Conservation (phyloP, 2,888 invertebrate species). For the Anodontia alba region DNA sequence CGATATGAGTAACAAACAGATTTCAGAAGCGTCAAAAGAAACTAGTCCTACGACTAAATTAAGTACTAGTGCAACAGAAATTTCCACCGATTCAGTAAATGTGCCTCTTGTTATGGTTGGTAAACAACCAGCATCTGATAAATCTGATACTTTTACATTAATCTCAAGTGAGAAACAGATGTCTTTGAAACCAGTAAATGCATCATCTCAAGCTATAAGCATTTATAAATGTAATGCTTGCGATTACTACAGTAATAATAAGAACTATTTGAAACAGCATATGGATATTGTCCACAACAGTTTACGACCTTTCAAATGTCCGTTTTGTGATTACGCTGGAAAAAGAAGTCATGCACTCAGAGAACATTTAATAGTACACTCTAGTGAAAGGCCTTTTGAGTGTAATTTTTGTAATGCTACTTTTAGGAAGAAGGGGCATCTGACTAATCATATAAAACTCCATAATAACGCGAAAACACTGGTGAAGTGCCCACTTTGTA, state of each 20-base stretch:
- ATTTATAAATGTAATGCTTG: conserved; percentile 64
- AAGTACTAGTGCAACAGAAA: too few relatives aligned
- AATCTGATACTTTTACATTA: neutral
- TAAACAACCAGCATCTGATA: neutral
- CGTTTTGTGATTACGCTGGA: conserved; percentile 84
- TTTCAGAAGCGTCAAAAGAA: neutral
- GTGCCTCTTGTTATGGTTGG: neutral
- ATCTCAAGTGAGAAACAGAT: conserved; percentile 3
- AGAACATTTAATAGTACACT: conserved; percentile 83
- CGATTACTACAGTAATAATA: conserved; percentile 82
- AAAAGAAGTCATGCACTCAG: conserved; percentile 82
- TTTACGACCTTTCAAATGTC: conserved; percentile 83
- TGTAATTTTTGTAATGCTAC: conserved; percentile 83
- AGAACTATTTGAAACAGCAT: conserved; percentile 83
- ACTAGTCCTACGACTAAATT: neutral
- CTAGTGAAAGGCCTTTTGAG: conserved; percentile 80
- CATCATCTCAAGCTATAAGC: conserved; percentile 29
- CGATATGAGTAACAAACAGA: neutral
- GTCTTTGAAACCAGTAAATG: conserved; percentile 3
- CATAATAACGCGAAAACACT: conserved; percentile 72
- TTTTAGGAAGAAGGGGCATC: conserved; percentile 83
- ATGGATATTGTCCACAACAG: conserved; percentile 82
- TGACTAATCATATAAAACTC: conserved; percentile 83
- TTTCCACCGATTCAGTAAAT: neutral
- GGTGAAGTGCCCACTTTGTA: conserved; percentile 67